Base-by-base conservation (phyloP, 2,888 invertebrate genomes). In the Eugnorisma glareosa region DNA sequence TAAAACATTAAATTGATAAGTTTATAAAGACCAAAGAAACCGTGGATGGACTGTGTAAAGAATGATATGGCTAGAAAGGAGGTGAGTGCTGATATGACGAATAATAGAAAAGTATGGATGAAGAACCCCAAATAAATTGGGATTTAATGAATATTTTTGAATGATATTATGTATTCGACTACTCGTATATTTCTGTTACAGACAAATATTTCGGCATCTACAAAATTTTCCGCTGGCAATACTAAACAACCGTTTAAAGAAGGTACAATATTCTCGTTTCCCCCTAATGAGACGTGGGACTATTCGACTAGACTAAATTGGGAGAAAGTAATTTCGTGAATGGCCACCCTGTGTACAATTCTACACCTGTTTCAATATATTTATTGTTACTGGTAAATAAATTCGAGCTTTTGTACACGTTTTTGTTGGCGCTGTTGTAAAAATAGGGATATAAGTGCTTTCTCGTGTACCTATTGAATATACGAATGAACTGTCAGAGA, bases 251-350 rank as follows among this genome's bases (percentile, higher is more conserved):
- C 48, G 51, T 70, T 80, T 74, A 77, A 75, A 87, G 69, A 83
- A 85, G 74, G 35, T 66, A 83, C 57, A 87, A 88, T 85, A 83
- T 85, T 80, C 85, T 84, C 82, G 84, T 88, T 89, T 73, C 31
- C 67, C 76, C 45, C 76, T 88, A 89, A 91, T 90, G 91, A 88
- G 88, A 83, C 86, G 80, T 77, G 88, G 86, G 87, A 87, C 83
- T 85, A 67, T 85, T 85, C 79, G 45, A 43, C 67, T 86, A 77
- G 79, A 88, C 85, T 85, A 89, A 89, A 90, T 89, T 89, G 86
- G 87, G 86, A 82, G 86, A 87, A 90, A 90, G 88, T 89, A 93
- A 93, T 92, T 90, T 90, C 80, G 88, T 64, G 85, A 92, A 91
- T 90, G 89, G 89, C 86, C 81, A 83, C 87, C 90, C 70, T 86